Evolutionary conservation across 1,140 invertebrate species (phyloP).

Genomic region (Antheraea pernyi): DNA sequence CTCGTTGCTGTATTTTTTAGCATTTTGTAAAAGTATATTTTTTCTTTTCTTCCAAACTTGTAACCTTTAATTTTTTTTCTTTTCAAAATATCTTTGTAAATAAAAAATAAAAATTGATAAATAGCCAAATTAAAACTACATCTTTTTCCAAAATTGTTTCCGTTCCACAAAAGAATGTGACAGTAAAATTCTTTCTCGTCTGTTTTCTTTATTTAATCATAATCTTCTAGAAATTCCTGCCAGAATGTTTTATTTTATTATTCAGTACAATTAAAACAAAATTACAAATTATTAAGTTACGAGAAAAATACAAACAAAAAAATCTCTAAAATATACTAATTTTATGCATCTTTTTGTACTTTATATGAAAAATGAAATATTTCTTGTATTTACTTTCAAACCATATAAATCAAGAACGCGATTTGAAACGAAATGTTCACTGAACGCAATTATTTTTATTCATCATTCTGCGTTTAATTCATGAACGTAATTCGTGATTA

Average conservation of each 20-base stretch:
- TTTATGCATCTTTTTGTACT: neutral
- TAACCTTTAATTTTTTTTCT: no score
- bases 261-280: neutral
- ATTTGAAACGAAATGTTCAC: neutral
- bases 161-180: conserved; percentile 19
- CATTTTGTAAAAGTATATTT: conserved; percentile 32
- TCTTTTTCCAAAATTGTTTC: conserved; percentile 26
- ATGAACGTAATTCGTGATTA: no score
- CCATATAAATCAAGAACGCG: neutral
- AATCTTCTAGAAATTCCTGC: neutral
- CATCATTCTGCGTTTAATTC: neutral
- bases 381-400: no score
- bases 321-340: neutral
- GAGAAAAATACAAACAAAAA: neutral
- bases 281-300: no score
- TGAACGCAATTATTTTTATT: neutral
- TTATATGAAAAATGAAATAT: neutral
- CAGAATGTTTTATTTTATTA: neutral
- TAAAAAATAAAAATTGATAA: conserved; percentile 26
- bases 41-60: no score
- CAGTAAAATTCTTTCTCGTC: neutral
- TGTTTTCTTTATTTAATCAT: neutral
- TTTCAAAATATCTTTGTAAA: neutral
- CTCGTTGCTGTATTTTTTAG: conserved; percentile 40
- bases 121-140: conserved; percentile 41